These are phyloP conservation scores for Agrotis exclamationis DNA, from an alignment of 2,888 invertebrate genomes.

Conservation along the genomic window DNA sequence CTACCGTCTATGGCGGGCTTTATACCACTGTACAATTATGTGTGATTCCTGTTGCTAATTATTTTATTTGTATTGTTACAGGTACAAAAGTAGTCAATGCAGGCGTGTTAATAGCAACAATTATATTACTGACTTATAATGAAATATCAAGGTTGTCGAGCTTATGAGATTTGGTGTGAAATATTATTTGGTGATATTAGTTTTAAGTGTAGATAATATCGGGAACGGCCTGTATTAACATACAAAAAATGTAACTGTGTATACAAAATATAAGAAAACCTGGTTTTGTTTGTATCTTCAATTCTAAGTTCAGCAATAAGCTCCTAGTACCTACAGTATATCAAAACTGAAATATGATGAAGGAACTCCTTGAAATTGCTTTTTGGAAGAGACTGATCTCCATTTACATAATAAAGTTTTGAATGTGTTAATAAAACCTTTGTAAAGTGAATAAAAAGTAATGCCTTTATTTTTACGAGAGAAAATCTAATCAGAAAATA, in stretches of 20 bases:
- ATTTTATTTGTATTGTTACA: slow-evolving; percentile 74
- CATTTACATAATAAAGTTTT: slow-evolving; percentile 12
- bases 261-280: slow-evolving; percentile 46
- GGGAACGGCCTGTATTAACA: slow-evolving; percentile 70
- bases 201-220: slow-evolving; percentile 81
- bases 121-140: slow-evolving; percentile 75
- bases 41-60: slow-evolving; percentile 5
- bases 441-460: slow-evolving; percentile 1
- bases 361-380: slow-evolving; percentile 2
- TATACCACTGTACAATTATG: no score
- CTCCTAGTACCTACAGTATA: slow-evolving; percentile 2
- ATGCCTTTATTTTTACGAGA: slow-evolving; percentile 22
- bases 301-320: slow-evolving; percentile 18
- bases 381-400: slow-evolving; percentile 47
- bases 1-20: no score
- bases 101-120: slow-evolving; percentile 70
- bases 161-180: slow-evolving; percentile 85
- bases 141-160: slow-evolving; percentile 82
- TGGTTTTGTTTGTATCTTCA: slow-evolving; percentile 32
- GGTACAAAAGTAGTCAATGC: slow-evolving; percentile 75
- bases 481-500: slow-evolving; percentile 13
- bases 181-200: slow-evolving; percentile 86
- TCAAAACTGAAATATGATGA: slow-evolving; percentile 5
- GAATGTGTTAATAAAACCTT: neutral
- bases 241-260: slow-evolving; percentile 61